phyloP scores from a whole-genome alignment of 2,797 vertebrate genomes.

The Tachyglossus aculeatus region DNA sequence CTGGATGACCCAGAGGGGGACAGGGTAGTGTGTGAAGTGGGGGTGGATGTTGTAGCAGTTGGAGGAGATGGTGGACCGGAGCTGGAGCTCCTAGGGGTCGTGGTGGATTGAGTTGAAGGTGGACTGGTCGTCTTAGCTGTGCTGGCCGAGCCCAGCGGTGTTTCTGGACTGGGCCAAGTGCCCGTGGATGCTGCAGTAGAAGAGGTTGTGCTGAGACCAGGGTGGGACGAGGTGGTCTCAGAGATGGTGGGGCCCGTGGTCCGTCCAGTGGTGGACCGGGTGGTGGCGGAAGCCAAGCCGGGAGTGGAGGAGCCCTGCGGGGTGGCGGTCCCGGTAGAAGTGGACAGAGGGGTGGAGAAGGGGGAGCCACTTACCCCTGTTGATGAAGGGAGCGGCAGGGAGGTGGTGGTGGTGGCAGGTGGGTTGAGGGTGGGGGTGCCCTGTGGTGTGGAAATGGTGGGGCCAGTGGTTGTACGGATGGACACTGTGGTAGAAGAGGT shows the following conservation, averaged over 20 bases:
- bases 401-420: not conserved
- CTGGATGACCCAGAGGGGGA: no score
- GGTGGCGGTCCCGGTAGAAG: accelerated
- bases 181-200: accelerated
- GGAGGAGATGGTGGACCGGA: not conserved
- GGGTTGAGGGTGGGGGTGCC: not conserved
- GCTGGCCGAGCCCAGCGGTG: not conserved
- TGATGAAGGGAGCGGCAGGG: accelerated
- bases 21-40: no score
- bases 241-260: not conserved
- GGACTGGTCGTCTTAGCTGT: not conserved
- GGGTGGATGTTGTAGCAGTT: not conserved
- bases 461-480: not conserved
- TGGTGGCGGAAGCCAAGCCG: not conserved
- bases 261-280: not conserved
- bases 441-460: not conserved
- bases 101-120: not conserved
- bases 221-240: not conserved
- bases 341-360: accelerated
- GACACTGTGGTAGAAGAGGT: no score
- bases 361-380: no score
- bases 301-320: not conserved
- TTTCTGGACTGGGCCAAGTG: no score
- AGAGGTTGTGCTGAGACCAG: no score
- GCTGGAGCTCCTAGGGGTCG: accelerated